phyloP scores from a whole-genome alignment of 2,113 vertebrate species.

The Vireo altiloquus region DNA sequence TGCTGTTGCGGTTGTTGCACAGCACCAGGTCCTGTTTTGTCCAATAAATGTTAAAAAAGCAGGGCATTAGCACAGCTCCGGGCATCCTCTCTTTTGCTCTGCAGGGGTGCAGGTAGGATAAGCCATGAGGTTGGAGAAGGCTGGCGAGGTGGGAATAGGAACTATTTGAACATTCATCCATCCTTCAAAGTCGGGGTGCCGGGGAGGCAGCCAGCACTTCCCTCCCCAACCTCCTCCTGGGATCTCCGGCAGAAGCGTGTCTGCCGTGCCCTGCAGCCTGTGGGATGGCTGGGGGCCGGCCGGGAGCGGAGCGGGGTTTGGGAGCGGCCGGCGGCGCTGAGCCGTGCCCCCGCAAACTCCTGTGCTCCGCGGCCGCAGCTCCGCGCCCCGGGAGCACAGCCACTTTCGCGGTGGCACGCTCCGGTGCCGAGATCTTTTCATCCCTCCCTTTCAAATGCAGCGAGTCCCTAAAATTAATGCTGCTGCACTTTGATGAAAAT shows the following conservation, averaged over 20 bases:
- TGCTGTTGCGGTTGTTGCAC: background rate
- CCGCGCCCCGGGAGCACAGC: constrained; percentile 3
- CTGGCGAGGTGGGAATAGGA: background rate
- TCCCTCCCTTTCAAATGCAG: background rate
- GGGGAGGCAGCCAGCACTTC: background rate
- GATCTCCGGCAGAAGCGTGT: background rate
- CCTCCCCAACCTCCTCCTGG: background rate
- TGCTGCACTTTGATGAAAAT: constrained; percentile 70
- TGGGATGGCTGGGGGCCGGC: background rate
- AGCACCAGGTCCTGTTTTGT: background rate
- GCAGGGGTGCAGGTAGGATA: background rate
- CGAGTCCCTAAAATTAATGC: constrained; percentile 61
- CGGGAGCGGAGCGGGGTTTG: background rate
- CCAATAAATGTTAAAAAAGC: background rate
- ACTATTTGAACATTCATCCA: background rate
- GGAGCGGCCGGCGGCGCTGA: background rate
- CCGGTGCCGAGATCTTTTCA: background rate
- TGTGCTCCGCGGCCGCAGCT: background rate
- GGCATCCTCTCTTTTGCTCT: background rate
- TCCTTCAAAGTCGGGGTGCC: background rate
- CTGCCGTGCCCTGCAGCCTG: background rate
- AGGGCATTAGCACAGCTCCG: background rate
- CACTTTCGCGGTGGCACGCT: background rate
- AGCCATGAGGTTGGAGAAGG: background rate
- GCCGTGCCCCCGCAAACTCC: background rate